These are phyloP conservation scores for Spea bombifrons DNA, from an alignment of 2,113 vertebrate species.

Conservation along the genomic window DNA sequence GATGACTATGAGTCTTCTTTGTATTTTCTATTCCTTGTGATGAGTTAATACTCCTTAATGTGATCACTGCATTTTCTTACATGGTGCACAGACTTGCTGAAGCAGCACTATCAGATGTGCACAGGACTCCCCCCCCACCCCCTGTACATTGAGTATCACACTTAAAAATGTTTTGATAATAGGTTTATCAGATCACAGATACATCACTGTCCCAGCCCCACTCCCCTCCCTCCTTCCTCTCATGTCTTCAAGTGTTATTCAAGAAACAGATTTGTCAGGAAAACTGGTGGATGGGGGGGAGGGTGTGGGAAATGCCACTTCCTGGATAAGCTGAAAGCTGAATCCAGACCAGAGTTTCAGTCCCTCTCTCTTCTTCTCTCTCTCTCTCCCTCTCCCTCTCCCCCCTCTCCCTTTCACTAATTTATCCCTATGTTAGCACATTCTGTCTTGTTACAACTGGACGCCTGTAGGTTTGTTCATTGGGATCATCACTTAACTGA, in stretches of 20 bases:
- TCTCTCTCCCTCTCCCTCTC: conserved; percentile 59
- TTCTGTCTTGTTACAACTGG: conserved; percentile 78
- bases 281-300: conserved; percentile 56
- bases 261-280: conserved; percentile 80
- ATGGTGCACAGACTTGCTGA: conserved; percentile 23
- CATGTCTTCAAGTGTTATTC: conserved; percentile 65
- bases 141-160: conserved; percentile 50
- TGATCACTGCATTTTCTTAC: conserved; percentile 8
- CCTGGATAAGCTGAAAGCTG: conserved; percentile 70
- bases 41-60: neutral
- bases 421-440: conserved; percentile 82
- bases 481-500: conserved; percentile 79
- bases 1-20: neutral
- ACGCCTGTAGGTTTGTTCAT: conserved; percentile 77
- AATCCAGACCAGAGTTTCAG: conserved; percentile 86
- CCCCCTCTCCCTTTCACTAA: conserved; percentile 75
- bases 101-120: conserved; percentile 37
- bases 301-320: conserved; percentile 74
- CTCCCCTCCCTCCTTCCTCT: conserved; percentile 47
- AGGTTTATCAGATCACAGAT: conserved; percentile 56
- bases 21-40: neutral
- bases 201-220: conserved; percentile 23
- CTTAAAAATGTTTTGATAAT: conserved; percentile 58
- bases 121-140: conserved; percentile 29
- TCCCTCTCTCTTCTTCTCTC: conserved; percentile 68